Percentiles rank a stretch among this genome's conserved stretches.
phyloP scores from a whole-genome alignment of 92 coral and sea anemone species.

The Phymanthus crucifer region DNA sequence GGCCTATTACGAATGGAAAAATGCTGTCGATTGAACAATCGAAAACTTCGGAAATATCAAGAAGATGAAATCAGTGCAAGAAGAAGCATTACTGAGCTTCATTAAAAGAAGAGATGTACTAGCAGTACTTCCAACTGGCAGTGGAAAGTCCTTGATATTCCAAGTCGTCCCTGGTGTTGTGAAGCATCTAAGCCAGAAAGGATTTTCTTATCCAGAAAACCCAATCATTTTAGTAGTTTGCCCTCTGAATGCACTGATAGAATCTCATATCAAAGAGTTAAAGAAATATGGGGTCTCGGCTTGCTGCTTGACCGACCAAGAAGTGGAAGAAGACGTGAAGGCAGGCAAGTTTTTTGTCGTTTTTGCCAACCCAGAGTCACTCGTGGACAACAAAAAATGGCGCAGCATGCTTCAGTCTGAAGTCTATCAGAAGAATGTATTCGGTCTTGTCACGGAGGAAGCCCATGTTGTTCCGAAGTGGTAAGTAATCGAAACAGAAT shows the following conservation, averaged over 20 bases:
- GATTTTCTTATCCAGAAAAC: too few species aligned
- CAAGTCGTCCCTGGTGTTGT: too few species aligned
- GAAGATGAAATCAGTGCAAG: too few species aligned
- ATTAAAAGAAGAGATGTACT: conserved; percentile 1
- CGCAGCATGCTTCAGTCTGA: conserved; percentile 33
- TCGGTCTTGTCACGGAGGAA: conserved; percentile 52
- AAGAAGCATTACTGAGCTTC: too few species aligned
- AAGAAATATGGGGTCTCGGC: conserved; percentile 30
- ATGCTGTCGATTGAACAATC: too few species aligned
- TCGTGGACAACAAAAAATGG: conserved; percentile 34
- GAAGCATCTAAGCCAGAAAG: too few species aligned
- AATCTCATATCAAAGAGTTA: conserved; percentile 48
- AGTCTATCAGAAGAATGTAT: conserved; percentile 31
- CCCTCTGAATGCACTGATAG: conserved; percentile 41
- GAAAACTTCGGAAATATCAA: too few species aligned
- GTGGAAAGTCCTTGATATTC: too few species aligned
- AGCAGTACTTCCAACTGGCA: conserved; percentile 19
- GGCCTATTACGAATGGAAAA: too few species aligned
- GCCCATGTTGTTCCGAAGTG: conserved; percentile 64
- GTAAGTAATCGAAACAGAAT: too few species aligned
- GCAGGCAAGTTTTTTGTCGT: conserved; percentile 34
- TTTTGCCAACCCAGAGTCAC: conserved; percentile 47
- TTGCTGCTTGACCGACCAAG: conserved; percentile 27
- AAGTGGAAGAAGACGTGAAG: conserved; percentile 27
- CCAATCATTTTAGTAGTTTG: conserved; percentile 44